Conservation (phyloP, 2,113 vertebrate genomes). For the Pantherophis guttatus region DNA sequence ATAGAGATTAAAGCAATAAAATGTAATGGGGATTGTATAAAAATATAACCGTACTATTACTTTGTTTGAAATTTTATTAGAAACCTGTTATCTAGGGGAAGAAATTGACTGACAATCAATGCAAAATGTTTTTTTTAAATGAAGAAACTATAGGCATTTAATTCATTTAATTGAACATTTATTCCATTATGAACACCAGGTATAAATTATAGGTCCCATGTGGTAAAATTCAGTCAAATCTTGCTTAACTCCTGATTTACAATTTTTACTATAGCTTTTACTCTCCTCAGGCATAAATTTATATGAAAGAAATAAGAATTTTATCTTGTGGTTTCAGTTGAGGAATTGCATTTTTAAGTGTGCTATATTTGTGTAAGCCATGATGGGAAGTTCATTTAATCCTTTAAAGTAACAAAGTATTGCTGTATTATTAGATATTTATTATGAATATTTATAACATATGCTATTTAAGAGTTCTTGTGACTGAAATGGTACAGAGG, state of each 20-base stretch:
- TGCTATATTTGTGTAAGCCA: not conserved
- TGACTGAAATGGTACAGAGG: not conserved
- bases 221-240: conserved; percentile 61
- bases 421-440: not conserved
- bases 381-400: not conserved
- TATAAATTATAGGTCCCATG: conserved; percentile 57
- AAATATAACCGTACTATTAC: conserved; percentile 45
- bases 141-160: conserved; percentile 61
- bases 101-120: conserved; percentile 55
- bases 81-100: conserved; percentile 59
- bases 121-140: conserved; percentile 53
- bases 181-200: conserved; percentile 55
- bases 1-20: conserved; percentile 51
- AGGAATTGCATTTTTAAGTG: not conserved
- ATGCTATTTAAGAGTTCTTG: not conserved
- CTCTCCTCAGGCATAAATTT: not conserved
- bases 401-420: not conserved
- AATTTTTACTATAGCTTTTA: conserved; percentile 43
- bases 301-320: conserved; percentile 36
- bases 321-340: conserved; percentile 45
- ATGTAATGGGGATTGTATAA: conserved; percentile 48
- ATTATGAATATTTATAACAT: not conserved
- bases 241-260: conserved; percentile 50
- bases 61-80: conserved; percentile 55
- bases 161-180: conserved; percentile 61